Conservation (phyloP, 1,140 invertebrate genomes). For the Lepidotrigona ventralis region DNA sequence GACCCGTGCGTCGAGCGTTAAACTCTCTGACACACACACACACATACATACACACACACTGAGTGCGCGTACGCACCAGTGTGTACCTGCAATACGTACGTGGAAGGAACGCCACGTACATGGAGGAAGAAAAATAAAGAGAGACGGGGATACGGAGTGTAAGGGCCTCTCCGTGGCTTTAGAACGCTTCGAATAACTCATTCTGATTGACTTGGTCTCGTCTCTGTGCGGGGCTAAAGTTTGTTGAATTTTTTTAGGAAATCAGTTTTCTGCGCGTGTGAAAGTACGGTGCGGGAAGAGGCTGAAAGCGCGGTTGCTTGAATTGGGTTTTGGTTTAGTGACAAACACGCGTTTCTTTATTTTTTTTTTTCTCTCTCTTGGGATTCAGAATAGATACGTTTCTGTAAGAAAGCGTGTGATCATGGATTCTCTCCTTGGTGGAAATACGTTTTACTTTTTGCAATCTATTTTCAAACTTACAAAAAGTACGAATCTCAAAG, state of each 20-base stretch:
- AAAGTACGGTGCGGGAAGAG: background rate
- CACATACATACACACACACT: too few species aligned
- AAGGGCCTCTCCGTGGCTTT: constrained; percentile 15
- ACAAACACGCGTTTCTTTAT: background rate
- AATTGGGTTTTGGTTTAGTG: background rate
- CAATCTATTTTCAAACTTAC: background rate
- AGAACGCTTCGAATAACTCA: constrained; percentile 66
- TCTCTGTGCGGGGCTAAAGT: background rate
- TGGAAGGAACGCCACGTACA: background rate
- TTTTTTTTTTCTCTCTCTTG: too few species aligned
- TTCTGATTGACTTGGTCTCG: constrained; percentile 25
- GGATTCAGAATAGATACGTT: background rate
- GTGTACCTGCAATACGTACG: background rate
- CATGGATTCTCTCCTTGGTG: background rate
- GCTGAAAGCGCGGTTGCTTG: background rate
- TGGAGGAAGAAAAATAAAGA: background rate
- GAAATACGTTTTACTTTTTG: background rate
- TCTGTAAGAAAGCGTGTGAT: background rate
- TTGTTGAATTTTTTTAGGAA: background rate
- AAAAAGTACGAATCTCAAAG: background rate
- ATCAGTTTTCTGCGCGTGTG: background rate
- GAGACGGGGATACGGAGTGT: background rate
- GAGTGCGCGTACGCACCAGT: too few species aligned
- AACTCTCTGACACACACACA: constrained; percentile 60
- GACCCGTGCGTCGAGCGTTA: constrained; percentile 69